Evolutionary conservation across 2,113 vertebrate species (phyloP).

Genomic region (Cairina moschata): DNA sequence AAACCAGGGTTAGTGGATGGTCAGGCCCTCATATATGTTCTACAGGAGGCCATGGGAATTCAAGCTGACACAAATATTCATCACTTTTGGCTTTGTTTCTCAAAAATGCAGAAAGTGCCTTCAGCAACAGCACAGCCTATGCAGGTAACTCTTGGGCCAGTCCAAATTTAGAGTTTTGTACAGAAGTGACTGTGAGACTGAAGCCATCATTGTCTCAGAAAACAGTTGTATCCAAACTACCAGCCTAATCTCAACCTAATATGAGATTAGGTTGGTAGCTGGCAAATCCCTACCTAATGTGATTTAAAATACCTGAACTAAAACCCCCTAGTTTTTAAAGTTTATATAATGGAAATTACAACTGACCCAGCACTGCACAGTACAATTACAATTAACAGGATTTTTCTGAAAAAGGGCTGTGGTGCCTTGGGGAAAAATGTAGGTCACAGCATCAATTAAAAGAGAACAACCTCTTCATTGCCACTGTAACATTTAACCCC

Average conservation of each 20-base stretch:
- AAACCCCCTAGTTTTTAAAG: not conserved
- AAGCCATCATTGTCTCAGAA: not conserved
- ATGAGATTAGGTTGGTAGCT: no score
- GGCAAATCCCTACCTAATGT: not conserved
- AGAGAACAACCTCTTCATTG: conserved; percentile 25
- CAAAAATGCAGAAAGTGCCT: not conserved
- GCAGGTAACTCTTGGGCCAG: not conserved
- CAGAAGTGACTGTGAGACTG: not conserved
- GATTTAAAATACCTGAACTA: not conserved
- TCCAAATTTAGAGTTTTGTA: not conserved
- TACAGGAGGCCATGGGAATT: not conserved
- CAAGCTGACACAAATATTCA: not conserved
- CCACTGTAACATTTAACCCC: conserved; percentile 16
- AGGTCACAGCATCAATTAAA: conserved; percentile 64
- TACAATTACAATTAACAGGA: conserved; percentile 59
- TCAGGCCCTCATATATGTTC: not conserved
- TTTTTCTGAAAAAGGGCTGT: conserved; percentile 21
- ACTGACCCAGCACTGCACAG: conserved; percentile 37
- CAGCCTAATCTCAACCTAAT: not conserved
- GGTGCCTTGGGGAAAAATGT: conserved; percentile 40
- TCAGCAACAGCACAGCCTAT: not conserved
- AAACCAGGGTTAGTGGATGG: fast-evolving
- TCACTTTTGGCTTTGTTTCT: fast-evolving
- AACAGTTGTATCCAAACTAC: not conserved
- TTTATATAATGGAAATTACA: conserved; percentile 46